Conservation (phyloP, 2,113 vertebrate genomes). For the Austrofundulus limnaeus region DNA sequence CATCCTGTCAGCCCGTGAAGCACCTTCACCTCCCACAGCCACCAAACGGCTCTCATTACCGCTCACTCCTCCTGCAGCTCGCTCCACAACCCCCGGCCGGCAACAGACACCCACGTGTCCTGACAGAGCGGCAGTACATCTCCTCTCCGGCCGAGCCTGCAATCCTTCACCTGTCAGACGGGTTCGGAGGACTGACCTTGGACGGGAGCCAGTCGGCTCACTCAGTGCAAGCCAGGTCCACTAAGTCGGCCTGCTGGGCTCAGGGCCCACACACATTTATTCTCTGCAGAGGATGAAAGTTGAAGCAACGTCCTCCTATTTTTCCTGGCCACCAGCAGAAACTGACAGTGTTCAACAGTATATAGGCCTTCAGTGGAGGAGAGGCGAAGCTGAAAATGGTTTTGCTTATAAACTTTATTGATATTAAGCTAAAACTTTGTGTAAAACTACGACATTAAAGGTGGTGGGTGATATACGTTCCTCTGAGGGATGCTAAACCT, state of each 20-base stretch:
- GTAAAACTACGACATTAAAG: too few species aligned
- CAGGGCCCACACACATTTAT: constrained; percentile 34
- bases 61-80: constrained; percentile 37
- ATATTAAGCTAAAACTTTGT: too few species aligned
- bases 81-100: constrained; percentile 30
- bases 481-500: too few species aligned
- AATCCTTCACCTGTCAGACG: constrained; percentile 65
- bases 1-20: constrained; percentile 30
- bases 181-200: constrained; percentile 50
- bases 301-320: background rate
- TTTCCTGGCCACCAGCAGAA: background rate
- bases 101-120: constrained; percentile 27
- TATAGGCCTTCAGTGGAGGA: background rate
- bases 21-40: constrained; percentile 42
- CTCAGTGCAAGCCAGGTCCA: constrained; percentile 24
- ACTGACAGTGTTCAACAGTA: background rate
- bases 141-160: constrained; percentile 44
- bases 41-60: constrained; percentile 42
- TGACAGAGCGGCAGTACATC: constrained; percentile 47
- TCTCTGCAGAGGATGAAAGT: constrained; percentile 14
- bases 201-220: constrained; percentile 54
- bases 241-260: constrained; percentile 32
- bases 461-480: background rate
- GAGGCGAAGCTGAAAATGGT: background rate
- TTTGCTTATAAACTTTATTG: too few species aligned